Conservation (phyloP, 2,888 invertebrate genomes). For the Nasonovia ribisnigri region DNA sequence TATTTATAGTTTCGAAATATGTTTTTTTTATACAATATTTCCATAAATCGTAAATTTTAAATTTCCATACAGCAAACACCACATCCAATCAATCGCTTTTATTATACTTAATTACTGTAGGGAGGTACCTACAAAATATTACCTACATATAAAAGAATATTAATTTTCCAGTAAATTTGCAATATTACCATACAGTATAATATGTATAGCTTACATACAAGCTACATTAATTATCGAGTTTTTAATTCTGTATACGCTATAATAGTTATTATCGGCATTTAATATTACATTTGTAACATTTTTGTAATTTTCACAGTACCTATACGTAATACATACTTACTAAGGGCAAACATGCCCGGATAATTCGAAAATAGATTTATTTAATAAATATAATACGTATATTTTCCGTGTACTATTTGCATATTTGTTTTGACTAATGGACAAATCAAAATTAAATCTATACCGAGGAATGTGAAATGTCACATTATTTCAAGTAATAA, state of each 20-base stretch:
- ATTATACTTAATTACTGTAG: background rate
- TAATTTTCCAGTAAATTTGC: background rate
- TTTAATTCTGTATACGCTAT: background rate
- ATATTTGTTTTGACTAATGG: constrained; percentile 41
- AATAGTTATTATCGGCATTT: background rate
- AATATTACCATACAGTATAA: background rate
- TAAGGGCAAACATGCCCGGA: background rate
- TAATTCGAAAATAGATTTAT: background rate
- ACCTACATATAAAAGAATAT: background rate
- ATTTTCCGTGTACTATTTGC: background rate
- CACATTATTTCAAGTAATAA: constrained; percentile 39
- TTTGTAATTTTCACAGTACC: background rate
- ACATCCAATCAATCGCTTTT: background rate
- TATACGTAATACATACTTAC: background rate
- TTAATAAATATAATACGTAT: background rate
- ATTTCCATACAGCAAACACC: background rate
- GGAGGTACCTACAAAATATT: background rate
- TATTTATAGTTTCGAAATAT: too few species aligned
- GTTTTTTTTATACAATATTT: too few species aligned
- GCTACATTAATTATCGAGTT: background rate
- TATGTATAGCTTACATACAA: background rate
- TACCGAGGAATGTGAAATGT: constrained; percentile 16
- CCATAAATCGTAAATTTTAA: constrained; percentile 33
- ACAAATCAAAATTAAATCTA: constrained; percentile 34
- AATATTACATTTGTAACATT: background rate